phyloP scores from a whole-genome alignment of 2,113 vertebrate genomes.

The Antechinus flavipes region DNA sequence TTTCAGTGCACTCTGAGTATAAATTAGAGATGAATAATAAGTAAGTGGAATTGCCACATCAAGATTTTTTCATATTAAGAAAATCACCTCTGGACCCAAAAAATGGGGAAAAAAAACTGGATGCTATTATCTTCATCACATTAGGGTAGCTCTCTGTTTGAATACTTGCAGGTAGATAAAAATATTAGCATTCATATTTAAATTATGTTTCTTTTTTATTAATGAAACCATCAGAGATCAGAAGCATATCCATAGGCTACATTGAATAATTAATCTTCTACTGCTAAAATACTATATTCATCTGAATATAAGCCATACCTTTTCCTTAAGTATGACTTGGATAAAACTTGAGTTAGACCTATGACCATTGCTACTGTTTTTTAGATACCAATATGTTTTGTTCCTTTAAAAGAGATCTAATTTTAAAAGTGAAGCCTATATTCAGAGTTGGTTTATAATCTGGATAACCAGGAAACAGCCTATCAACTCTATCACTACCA shows the following conservation, averaged over 20 bases:
- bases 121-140: constrained; percentile 60
- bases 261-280: constrained; percentile 55
- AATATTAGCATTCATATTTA: constrained; percentile 65
- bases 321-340: not conserved
- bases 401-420: not conserved
- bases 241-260: constrained; percentile 31
- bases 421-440: not conserved
- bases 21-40: not conserved
- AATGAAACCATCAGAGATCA: constrained; percentile 63
- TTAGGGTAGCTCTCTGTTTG: constrained; percentile 68
- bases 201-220: constrained; percentile 75
- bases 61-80: not conserved
- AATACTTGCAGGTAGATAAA: constrained; percentile 69
- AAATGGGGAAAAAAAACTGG: constrained; percentile 6
- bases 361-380: not conserved
- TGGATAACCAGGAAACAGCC: not conserved
- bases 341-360: not conserved
- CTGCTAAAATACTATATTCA: constrained; percentile 49
- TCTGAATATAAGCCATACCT: not conserved
- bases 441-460: not conserved
- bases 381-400: not conserved
- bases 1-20: not conserved
- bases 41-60: not conserved
- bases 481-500: not conserved
- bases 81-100: not conserved